phyloP scores from a whole-genome alignment of 2,113 vertebrate species.

The Pterocles gutturalis region DNA sequence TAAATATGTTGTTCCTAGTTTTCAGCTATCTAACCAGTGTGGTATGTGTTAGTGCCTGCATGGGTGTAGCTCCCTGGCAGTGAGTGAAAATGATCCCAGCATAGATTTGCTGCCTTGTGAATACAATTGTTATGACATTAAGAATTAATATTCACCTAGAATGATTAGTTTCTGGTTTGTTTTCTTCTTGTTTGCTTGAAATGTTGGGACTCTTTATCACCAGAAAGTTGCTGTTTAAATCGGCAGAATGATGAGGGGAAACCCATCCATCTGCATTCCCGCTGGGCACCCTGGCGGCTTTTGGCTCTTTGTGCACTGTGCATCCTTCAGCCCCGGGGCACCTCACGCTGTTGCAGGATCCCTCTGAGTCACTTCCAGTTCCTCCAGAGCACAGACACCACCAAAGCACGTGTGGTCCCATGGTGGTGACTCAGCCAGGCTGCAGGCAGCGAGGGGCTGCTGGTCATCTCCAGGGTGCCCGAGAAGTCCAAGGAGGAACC shows the following conservation, averaged over 20 bases:
- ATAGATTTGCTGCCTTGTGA: neutral
- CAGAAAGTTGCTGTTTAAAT: neutral
- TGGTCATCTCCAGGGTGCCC: neutral
- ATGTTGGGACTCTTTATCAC: neutral
- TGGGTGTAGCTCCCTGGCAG: conserved; percentile 17
- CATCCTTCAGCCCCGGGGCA: neutral
- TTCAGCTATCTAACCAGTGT: conserved; percentile 22
- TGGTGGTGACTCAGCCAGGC: neutral
- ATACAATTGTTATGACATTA: neutral
- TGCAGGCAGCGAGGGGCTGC: neutral
- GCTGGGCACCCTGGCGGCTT: neutral
- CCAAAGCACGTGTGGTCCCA: neutral
- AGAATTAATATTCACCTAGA: conserved; percentile 29
- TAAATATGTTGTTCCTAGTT: conserved; percentile 82
- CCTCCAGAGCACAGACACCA: neutral
- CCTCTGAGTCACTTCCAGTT: conserved; percentile 8
- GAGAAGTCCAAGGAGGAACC: neutral
- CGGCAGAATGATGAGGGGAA: neutral
- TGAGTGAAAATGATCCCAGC: conserved; percentile 2
- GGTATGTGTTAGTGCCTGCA: conserved; percentile 9
- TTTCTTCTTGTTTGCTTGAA: conserved; percentile 35
- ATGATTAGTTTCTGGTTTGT: neutral
- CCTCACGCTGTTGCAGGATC: neutral
- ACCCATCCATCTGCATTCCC: neutral
- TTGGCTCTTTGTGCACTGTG: neutral